Evolutionary conservation across 2,888 invertebrate species (phyloP).

Genomic region (Hololepta plana): DNA sequence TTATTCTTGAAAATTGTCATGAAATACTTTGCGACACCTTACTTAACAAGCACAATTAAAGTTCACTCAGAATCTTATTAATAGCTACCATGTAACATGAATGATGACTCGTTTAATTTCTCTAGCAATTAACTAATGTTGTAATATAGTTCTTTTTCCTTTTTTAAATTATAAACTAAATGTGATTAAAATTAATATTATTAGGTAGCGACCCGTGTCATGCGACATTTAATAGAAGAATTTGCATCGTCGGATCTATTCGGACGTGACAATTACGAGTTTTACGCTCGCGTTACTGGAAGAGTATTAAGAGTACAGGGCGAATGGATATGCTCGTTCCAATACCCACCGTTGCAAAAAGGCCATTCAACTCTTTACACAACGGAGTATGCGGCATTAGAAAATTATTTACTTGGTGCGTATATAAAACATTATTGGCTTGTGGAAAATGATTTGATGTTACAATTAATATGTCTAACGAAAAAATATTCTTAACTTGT

Average conservation of each 20-base stretch:
- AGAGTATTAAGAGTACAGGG: slow-evolving; percentile 82
- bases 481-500: no score
- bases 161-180: neutral
- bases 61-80: no score
- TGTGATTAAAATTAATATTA: slow-evolving; percentile 7
- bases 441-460: no score
- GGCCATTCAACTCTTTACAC: slow-evolving; percentile 47
- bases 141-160: no score
- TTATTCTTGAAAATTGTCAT: no score
- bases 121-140: no score
- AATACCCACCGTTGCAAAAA: slow-evolving; percentile 60
- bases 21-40: no score
- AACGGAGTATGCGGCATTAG: slow-evolving; percentile 32
- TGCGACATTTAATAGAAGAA: slow-evolving; percentile 94
- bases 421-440: no score
- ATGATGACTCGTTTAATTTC: no score
- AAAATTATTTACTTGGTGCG: slow-evolving; percentile 25
- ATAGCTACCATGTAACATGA: no score
- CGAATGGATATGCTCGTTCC: slow-evolving; percentile 90
- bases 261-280: slow-evolving; percentile 87
- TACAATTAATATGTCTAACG: no score
- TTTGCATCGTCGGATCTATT: slow-evolving; percentile 92
- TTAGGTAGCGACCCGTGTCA: slow-evolving; percentile 85
- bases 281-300: slow-evolving; percentile 87
- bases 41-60: no score